Percentiles rank a stretch among this genome's conserved stretches.
Evolutionary conservation across 2,888 invertebrate species (phyloP).

Genomic region (Drosophila prostipennis): DNA sequence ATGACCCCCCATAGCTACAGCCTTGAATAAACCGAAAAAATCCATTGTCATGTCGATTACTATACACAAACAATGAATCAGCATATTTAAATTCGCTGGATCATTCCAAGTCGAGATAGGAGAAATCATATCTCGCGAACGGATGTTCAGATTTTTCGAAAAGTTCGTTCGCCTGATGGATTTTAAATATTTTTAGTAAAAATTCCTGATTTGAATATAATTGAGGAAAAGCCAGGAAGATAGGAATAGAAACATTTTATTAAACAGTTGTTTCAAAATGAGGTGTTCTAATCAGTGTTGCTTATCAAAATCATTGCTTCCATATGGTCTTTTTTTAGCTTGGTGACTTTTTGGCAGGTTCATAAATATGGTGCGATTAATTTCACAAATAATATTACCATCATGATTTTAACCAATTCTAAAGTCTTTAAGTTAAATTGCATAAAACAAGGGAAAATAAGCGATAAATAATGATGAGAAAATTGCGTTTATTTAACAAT

Average conservation of each 20-base stretch:
- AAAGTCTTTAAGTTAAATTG: background rate
- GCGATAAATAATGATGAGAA: constrained; percentile 9
- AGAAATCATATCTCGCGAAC: constrained; percentile 5
- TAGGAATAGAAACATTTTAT: background rate
- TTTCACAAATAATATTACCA: background rate
- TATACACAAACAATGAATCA: constrained; percentile 28
- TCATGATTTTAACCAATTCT: background rate
- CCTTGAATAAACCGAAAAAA: constrained; percentile 7
- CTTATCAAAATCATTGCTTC: constrained; percentile 11
- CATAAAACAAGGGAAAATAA: background rate
- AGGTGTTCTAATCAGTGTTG: constrained; percentile 2
- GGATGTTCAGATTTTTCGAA: constrained; percentile 17
- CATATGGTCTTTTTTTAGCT: background rate
- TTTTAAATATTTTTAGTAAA: background rate
- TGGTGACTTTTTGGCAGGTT: background rate
- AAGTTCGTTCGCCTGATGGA: background rate
- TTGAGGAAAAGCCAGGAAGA: background rate
- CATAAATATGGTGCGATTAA: constrained; percentile 4
- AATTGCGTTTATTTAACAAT: constrained; percentile 32
- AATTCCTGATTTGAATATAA: no score
- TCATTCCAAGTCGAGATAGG: constrained; percentile 7
- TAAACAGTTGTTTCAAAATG: background rate
- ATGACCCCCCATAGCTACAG: constrained; percentile 28
- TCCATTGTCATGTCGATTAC: constrained; percentile 13
- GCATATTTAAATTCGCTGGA: constrained; percentile 11